A percentile compares a stretch with the other conserved stretches of the same genome.
phyloP scores from a whole-genome alignment of 2,797 vertebrate species.

The Lagorchestes hirsutus region DNA sequence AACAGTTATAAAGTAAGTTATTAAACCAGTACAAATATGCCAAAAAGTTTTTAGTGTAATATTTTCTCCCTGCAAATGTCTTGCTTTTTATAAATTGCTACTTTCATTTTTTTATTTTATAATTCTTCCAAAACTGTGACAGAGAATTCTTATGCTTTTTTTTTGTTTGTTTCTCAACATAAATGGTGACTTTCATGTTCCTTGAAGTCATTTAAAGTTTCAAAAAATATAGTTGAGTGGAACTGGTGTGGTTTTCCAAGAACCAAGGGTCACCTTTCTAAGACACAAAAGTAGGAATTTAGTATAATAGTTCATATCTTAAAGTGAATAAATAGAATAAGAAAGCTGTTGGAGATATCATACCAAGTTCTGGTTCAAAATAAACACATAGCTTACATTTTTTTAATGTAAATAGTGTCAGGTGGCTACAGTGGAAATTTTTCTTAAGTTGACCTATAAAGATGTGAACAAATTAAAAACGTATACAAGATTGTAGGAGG shows the following conservation, averaged over 20 bases:
- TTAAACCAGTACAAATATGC: background rate
- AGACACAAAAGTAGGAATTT: background rate
- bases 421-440: background rate
- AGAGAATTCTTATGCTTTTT: conserved; percentile 35
- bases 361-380: background rate
- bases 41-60: background rate
- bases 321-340: background rate
- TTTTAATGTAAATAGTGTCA: background rate
- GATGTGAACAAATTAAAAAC: too few relatives aligned
- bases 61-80: background rate
- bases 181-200: conserved; percentile 6
- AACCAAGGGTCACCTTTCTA: background rate
- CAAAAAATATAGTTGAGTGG: background rate
- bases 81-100: background rate
- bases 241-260: background rate
- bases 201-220: conserved; percentile 25
- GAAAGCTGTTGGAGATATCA: background rate
- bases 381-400: background rate
- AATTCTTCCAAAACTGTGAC: conserved; percentile 30
- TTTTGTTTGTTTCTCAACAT: background rate
- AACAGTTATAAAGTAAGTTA: conserved; percentile 96
- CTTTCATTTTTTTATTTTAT: conserved; percentile 44
- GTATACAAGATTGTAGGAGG: too few relatives aligned
- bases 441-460: background rate
- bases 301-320: background rate